Base-by-base conservation (phyloP, 1,140 invertebrate genomes). In the Caenorhabditis brenneri region DNA sequence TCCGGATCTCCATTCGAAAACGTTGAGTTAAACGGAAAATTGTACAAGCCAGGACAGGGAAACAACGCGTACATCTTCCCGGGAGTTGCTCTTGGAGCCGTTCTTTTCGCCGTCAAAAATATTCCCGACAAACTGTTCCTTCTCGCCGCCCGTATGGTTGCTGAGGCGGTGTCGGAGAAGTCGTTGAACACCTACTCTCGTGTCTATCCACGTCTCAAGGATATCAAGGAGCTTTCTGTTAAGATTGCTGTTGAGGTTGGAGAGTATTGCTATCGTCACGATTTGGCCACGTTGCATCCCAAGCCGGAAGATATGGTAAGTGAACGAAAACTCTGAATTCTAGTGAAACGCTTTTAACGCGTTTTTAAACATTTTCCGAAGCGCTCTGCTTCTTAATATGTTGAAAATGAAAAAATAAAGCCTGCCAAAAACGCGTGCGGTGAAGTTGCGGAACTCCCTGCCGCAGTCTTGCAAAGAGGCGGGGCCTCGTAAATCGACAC, bases 31-130 rank as follows among this genome's bases (percentile, higher is more conserved):
- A 93, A 94, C 49, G 95, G 94, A 6, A 94, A 95, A 90, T 94
- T 93, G 3, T 97, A 93, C 91, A 93, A 94, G 84, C 95, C 96
- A 16, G 96, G 96, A 0, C 96, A 98, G 91, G 96, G 96, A 65
- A 98, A 98, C 92, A 98, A 98, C 91, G 95, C 96, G 0, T 98
- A 98, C 91, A 97, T 98, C 84, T 98, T 98, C 92, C 96, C 96
- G 1, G 96, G 95, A 31, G 94, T 98, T 0, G 96, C 95, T 27
- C 92, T 98, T 4, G 96, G 95, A 24, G 95, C 96, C 19, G 95
- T 97, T 53, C 87, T 91, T 12, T 91, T 89, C 83, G 94, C 95
- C 16, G 95, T 95, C 10, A 94, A 96, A 88, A 95, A 95, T 89
- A 96, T 98, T 88, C 94, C 93, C 0, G 95, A 98, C 88, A 94